Evolutionary conservation across 2,797 vertebrate genomes (phyloP).

Genomic region (Zalophus californianus): DNA sequence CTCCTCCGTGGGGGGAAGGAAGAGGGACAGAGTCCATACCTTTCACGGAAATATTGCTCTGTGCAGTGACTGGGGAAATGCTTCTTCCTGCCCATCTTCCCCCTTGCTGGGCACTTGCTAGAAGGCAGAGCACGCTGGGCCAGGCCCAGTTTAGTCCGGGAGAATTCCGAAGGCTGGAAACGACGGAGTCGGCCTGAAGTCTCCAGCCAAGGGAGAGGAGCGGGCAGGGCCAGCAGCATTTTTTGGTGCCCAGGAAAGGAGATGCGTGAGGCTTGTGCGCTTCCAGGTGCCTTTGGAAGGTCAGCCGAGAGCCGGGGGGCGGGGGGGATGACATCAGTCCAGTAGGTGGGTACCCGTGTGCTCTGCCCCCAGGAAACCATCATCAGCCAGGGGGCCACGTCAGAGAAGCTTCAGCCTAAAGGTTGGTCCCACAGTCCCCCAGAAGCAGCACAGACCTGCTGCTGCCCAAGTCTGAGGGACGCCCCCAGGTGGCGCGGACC

Average conservation of each 20-base stretch:
- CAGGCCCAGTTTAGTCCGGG: constrained; percentile 49
- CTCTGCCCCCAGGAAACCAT: constrained; percentile 11
- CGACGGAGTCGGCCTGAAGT: constrained; percentile 28
- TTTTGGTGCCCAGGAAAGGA: constrained; percentile 43
- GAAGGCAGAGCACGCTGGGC: constrained; percentile 69
- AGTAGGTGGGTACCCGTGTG: background rate
- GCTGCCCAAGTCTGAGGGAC: constrained; percentile 44
- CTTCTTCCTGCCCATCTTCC: constrained; percentile 63
- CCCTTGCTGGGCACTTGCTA: constrained; percentile 68
- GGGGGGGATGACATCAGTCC: constrained; percentile 63
- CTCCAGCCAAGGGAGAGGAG: constrained; percentile 27
- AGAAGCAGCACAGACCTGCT: constrained; percentile 10
- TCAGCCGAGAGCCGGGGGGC: constrained; percentile 17
- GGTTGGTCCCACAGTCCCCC: background rate
- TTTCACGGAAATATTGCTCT: constrained; percentile 61
- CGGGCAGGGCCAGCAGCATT: constrained; percentile 64
- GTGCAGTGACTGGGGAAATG: constrained; percentile 22
- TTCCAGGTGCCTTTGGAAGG: constrained; percentile 41
- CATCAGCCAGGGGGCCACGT: background rate
- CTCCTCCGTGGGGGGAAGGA: background rate
- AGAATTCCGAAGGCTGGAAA: constrained; percentile 35
- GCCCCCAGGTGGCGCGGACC: background rate
- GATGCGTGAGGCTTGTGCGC: background rate
- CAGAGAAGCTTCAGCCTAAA: background rate
- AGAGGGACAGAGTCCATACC: constrained; percentile 9